A percentile compares a stretch with the other conserved stretches of the same genome.
Conservation (phyloP, 2,888 invertebrate species). For the Thereva nobilitata region DNA sequence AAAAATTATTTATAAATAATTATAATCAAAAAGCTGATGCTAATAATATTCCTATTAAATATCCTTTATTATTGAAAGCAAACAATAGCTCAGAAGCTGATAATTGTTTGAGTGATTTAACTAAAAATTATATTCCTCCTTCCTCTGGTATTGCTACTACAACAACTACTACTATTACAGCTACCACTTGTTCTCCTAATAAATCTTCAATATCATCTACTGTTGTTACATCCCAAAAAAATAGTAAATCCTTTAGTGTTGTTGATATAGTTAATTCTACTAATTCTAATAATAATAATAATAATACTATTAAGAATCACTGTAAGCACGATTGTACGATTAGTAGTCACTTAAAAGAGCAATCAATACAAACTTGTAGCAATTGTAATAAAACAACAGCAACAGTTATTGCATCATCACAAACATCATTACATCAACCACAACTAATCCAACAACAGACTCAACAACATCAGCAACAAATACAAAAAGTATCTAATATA, state of each 20-base stretch:
- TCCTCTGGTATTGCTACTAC: conserved; percentile 8
- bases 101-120: conserved; percentile 12
- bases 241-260: conserved; percentile 12
- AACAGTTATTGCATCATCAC: conserved; percentile 18
- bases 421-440: conserved; percentile 21
- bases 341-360: conserved; percentile 35
- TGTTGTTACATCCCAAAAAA: not conserved
- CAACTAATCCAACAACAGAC: conserved; percentile 15
- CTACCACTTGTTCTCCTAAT: conserved; percentile 1
- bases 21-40: conserved; percentile 9
- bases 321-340: conserved; percentile 38
- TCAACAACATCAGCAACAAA: conserved; percentile 23
- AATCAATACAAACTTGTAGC: conserved; percentile 27
- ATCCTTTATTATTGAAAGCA: conserved; percentile 11
- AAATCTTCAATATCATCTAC: not conserved
- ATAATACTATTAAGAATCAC: conserved; percentile 34
- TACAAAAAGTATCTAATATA: conserved; percentile 1
- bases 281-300: conserved; percentile 25
- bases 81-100: conserved; percentile 31
- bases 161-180: not conserved
- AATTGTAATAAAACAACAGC: conserved; percentile 32
- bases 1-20: not conserved
- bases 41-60: conserved; percentile 33
- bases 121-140: conserved; percentile 15
- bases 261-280: conserved; percentile 33